Base-by-base conservation (phyloP, 2,888 invertebrate species). In the Ceratothoa steindachneri region DNA sequence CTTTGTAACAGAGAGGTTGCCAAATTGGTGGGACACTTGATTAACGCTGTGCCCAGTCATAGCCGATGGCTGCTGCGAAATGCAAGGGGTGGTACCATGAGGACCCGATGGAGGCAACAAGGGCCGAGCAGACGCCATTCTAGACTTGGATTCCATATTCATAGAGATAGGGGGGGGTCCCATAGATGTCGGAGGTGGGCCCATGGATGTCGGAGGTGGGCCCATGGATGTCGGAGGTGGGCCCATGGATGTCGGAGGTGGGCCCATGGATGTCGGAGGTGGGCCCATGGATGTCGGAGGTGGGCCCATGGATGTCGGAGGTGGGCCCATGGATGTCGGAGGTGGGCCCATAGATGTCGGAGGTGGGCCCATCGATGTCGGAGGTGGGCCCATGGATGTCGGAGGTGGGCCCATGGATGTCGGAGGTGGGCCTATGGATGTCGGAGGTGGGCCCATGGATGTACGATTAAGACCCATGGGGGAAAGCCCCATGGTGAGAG, bases 1-100 rank as follows among this genome's bases (percentile, higher is more conserved):
- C 81, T 90, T 89, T 0, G 90, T 87, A 9, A 93, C 89, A 28
- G 60, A 60, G 22, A 60, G 19, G 12, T 24, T 24, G 1, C 60
- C 60, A 1, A 60, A 60, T 3, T 60, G 60, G 12, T 24, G 19
- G 27, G 60, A 60, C 2, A 60, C 60, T 24, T 60, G 60, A 15
- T 41, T 41, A 9, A 9, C 7, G 41, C 7, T 5, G 15, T 41
- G 41, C n/a, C n/a, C n/a, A 51, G 52, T 51, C 19, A n/a, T 15
- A n/a, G 52, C 2, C 1, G 19, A 19, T 60, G 3, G 60, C 9
- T 60, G 60, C 3, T 60, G 60, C 27, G n/a, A 24, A 22, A 24
- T 24, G 24, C 60, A 22, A 24, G 2, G 24, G 60, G 5, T 60
- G 60, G 22, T 1, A 22, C 22, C 19, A 7, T 1, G 60, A 41